Percentiles rank a stretch among this genome's conserved stretches.
phyloP scores from a whole-genome alignment of 37 sponge, comb jelly and placozoan genomes.

The Diacarnus erythraeanus region DNA sequence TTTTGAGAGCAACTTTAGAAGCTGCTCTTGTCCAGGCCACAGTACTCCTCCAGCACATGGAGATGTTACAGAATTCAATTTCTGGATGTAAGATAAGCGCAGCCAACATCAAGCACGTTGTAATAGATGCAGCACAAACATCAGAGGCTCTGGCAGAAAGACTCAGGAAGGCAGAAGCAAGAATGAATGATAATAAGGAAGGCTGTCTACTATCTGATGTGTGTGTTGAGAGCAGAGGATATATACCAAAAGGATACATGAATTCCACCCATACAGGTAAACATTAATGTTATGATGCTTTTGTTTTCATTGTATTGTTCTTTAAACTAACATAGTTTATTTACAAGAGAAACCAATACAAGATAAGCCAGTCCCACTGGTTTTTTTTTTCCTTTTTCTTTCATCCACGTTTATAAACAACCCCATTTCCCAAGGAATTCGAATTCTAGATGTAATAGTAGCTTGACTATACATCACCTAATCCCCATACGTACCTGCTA shows the following conservation, averaged over 20 bases:
- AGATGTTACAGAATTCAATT: background rate
- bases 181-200: background rate
- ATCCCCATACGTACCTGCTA: too few relatives aligned
- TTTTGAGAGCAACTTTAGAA: slow-evolving; percentile 16
- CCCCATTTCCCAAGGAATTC: too few relatives aligned
- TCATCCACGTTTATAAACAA: background rate
- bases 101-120: background rate
- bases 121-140: slow-evolving; percentile 24
- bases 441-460: too few relatives aligned
- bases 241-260: background rate
- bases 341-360: too few relatives aligned
- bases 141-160: slow-evolving; percentile 16
- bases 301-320: background rate
- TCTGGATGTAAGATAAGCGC: background rate
- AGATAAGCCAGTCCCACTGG: background rate
- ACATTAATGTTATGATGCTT: background rate
- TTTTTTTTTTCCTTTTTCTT: background rate
- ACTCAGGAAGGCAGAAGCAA: slow-evolving; percentile 8
- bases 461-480: too few relatives aligned
- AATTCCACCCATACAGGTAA: slow-evolving; percentile 1
- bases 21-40: slow-evolving; percentile 28
- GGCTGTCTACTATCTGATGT: background rate
- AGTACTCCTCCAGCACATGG: slow-evolving; percentile 30
- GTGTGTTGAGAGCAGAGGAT: background rate
- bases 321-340: too few relatives aligned